Conservation (phyloP, 2,797 vertebrate species). For the Chromobotia macracanthus region DNA sequence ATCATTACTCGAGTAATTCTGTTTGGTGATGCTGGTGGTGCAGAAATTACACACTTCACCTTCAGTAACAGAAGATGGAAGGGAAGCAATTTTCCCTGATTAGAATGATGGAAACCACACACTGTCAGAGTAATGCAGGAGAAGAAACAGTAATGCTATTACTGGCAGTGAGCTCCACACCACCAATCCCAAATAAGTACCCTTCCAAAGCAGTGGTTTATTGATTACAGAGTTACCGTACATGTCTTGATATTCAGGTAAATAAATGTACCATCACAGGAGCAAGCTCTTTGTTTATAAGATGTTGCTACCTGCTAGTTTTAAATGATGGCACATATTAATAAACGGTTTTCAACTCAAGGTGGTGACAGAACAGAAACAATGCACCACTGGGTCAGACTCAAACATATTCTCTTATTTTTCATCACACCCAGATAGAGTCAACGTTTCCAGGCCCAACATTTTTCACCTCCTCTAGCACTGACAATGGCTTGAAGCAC, state of each 20-base stretch:
- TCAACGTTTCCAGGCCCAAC: neutral
- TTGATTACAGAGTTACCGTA: neutral
- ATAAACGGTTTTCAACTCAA: constrained; percentile 6
- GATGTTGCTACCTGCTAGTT: neutral
- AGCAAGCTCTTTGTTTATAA: neutral
- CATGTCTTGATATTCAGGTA: neutral
- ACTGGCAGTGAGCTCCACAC: constrained; percentile 33
- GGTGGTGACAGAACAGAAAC: neutral
- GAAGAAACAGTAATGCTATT: constrained; percentile 35
- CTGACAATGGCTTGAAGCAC: neutral
- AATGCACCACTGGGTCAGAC: neutral
- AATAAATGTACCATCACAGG: neutral
- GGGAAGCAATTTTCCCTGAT: constrained; percentile 40
- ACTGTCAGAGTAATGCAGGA: constrained; percentile 42
- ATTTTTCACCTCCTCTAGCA: neutral
- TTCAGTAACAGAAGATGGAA: constrained; percentile 39
- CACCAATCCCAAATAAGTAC: constrained; percentile 51
- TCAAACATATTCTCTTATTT: neutral
- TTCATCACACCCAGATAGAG: neutral
- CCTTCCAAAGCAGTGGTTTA: neutral
- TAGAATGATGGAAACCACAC: constrained; percentile 49
- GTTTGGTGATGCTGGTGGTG: neutral
- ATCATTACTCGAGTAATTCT: neutral
- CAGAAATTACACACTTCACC: constrained; percentile 1
- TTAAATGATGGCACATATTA: constrained; percentile 11